Evolutionary conservation across 2,797 vertebrate genomes (phyloP).

Genomic region (Sebastes aleutianus): DNA sequence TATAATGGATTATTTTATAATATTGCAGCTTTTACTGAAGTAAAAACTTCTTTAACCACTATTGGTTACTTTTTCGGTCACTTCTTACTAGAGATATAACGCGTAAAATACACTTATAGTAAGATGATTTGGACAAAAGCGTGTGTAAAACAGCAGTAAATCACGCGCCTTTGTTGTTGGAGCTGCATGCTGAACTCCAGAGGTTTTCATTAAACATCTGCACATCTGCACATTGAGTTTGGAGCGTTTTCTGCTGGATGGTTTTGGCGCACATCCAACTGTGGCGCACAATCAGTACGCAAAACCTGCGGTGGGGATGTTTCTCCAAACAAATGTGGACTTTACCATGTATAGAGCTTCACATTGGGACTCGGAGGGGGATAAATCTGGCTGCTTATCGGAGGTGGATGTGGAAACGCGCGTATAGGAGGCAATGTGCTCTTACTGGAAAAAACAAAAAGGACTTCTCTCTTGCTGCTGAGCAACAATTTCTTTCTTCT

Average conservation of each 20-base stretch:
- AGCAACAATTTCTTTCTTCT: neutral
- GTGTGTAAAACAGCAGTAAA: neutral
- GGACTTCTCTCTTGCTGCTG: neutral
- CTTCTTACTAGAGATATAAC: neutral
- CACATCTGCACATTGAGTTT: slow-evolving; percentile 71
- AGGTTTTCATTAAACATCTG: neutral
- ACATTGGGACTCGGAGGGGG: slow-evolving; percentile 9
- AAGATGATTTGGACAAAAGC: neutral
- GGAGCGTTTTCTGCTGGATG: slow-evolving; percentile 28
- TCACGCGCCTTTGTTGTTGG: slow-evolving; percentile 11
- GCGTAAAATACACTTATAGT: neutral
- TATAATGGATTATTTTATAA: neutral
- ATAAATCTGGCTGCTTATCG: slow-evolving; percentile 32
- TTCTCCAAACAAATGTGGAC: slow-evolving; percentile 50
- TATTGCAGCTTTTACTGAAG: neutral
- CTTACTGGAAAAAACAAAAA: slow-evolving; percentile 4
- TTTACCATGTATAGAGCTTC: slow-evolving; percentile 56
- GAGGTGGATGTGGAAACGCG: slow-evolving; percentile 54
- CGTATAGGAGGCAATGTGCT: slow-evolving; percentile 37
- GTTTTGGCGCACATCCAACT: slow-evolving; percentile 57
- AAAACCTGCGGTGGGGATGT: slow-evolving; percentile 34
- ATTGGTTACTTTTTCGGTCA: neutral
- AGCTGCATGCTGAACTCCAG: neutral
- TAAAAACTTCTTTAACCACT: neutral
- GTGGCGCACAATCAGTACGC: slow-evolving; percentile 53